Evolutionary conservation across 2,113 vertebrate genomes (phyloP).

Genomic region (Phoxinus phoxinus): DNA sequence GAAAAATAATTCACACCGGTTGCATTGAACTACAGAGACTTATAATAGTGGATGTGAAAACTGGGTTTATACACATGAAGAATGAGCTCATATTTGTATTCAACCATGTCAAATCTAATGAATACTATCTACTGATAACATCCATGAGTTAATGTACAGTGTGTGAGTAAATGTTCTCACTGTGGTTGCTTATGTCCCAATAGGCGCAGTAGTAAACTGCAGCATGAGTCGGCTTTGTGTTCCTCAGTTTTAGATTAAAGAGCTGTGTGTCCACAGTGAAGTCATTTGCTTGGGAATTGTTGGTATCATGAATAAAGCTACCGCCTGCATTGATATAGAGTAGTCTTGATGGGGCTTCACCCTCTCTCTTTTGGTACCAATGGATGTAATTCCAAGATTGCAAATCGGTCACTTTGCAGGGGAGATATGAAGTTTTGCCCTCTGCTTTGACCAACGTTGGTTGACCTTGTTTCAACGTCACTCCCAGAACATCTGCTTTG

Average conservation of each 20-base stretch:
- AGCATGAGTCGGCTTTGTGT: not conserved
- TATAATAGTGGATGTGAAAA: not conserved
- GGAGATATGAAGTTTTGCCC: constrained; percentile 23
- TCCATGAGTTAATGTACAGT: constrained; percentile 11
- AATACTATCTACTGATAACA: not conserved
- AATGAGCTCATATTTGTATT: not conserved
- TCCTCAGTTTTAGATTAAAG: constrained; percentile 15
- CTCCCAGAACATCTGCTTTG: constrained; percentile 12
- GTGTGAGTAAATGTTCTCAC: not conserved
- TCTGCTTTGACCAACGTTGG: not conserved
- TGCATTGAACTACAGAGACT: not conserved
- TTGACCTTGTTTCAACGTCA: constrained; percentile 1
- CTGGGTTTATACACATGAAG: not conserved
- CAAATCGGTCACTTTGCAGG: constrained; percentile 24
- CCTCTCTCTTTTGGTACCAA: constrained; percentile 57
- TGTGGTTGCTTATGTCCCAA: constrained; percentile 47
- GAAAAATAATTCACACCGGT: not conserved
- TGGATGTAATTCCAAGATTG: not conserved
- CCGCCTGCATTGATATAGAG: not conserved
- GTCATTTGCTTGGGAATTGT: constrained; percentile 35
- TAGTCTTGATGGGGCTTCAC: constrained; percentile 35
- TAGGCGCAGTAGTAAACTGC: constrained; percentile 48
- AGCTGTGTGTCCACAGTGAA: constrained; percentile 29
- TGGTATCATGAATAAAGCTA: not conserved
- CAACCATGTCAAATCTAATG: not conserved